These are phyloP conservation scores for Xestoiulus laeticollis DNA, from an alignment of 2,888 invertebrate genomes.

Conservation along the genomic window DNA sequence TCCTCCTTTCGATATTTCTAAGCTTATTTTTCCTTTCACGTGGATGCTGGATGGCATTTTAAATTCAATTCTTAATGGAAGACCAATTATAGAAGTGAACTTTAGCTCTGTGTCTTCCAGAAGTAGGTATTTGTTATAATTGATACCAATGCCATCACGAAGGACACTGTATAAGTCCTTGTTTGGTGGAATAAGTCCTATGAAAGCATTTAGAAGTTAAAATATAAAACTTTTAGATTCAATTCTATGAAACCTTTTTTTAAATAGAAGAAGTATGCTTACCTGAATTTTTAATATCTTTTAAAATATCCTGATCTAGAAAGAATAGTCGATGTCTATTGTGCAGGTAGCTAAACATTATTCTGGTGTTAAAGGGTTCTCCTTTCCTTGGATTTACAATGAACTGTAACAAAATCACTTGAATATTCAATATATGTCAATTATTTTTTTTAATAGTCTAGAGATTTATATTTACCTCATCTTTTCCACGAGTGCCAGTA, in stretches of 20 bases:
- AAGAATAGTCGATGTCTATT: conserved; percentile 51
- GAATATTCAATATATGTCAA: neutral
- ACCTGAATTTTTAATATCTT: conserved; percentile 51
- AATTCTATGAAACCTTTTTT: neutral
- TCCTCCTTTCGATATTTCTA: conserved; percentile 47
- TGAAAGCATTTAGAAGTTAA: neutral
- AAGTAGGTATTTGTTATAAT: conserved; percentile 5
- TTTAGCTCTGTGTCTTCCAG: conserved; percentile 42
- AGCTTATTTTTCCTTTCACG: conserved; percentile 42
- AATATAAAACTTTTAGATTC: neutral
- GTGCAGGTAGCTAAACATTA: neutral
- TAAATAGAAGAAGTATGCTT: neutral
- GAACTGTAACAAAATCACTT: neutral
- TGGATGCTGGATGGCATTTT: conserved; percentile 41
- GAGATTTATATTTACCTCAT: conserved; percentile 1
- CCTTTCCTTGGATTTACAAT: conserved; percentile 28
- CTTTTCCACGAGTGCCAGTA: neutral
- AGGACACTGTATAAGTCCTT: conserved; percentile 48
- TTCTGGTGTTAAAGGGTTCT: conserved; percentile 39
- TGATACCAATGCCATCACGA: conserved; percentile 51
- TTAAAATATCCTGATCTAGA: conserved; percentile 45
- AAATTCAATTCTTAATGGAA: conserved; percentile 46
- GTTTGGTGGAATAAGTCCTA: conserved; percentile 51
- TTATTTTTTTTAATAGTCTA: neutral
- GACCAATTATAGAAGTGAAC: conserved; percentile 48